Evolutionary conservation across 2,113 vertebrate genomes (phyloP), one percentile per base, ranked within the genome.

Genomic region (Caranx ignobilis): DNA sequence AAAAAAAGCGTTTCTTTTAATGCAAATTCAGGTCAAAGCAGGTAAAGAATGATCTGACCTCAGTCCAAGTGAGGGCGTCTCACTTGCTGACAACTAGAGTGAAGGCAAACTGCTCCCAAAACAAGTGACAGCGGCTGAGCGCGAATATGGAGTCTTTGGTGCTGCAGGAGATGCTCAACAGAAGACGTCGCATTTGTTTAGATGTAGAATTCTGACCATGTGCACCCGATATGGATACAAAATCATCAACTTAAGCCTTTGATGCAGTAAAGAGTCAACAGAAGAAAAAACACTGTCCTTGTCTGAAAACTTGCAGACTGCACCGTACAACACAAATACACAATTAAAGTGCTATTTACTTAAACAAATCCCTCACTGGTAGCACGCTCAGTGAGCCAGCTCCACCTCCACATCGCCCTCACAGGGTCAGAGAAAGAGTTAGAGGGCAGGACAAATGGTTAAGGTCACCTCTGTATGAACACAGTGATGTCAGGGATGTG

Each of bases 311-410:
- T 62, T 68, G 54, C 47, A 62, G 74, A 63, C 78, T 61, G 64
- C 72, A 83, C 75, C 19, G 75, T 54, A 54, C 52, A 79, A 86
- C 79, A 79, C 73, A 81, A 85, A 77, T 71, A 85, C 79, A 86
- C 83, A 84, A 87, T 87, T 93, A 91, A 94, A 93, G 92, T 91
- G 91, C 92, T 80, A 81, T 91, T 88, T 84, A 87, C 82, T 83
- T 87, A 75, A 81, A 76, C 77, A 73, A 77, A 82, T 71, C 81
- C 81, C 56, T 54, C 10, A 55, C 68, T 52, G 2, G 47, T 55
- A 65, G 62, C 21, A 60, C 76, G 77, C 85, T 71, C 77, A 35
- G 69, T 73, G 64, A 75, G 65, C 21, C 54, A 43, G 60, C 80
- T 79, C 48, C 57, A 37, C n/a, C 62, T 67, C 48, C 65, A 78